Base-by-base conservation (phyloP, 2,113 vertebrate genomes). In the Bos javanicus region DNA sequence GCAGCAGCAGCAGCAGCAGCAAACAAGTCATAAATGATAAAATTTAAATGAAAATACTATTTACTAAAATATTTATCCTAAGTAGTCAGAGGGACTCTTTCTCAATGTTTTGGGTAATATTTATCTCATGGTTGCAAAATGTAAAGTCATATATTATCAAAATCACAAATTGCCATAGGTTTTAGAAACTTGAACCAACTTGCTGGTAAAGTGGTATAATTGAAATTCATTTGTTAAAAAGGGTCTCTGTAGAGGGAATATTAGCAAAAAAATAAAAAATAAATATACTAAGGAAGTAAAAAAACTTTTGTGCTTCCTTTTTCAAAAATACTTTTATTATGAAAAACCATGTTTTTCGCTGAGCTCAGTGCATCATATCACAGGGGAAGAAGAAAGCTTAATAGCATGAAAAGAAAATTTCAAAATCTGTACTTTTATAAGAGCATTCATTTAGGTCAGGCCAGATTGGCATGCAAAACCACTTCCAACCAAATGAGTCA, bases 371-470 rank as follows among this genome's bases (percentile, higher is more conserved):
- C 19, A 67, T 78, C 16, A 25, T 97, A 60, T 90, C 19, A 91
- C 3, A 84, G 62, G 15, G 39, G 43, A 62, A 11, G 33, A 39
- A 83, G 81, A 96, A 59, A 28, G 4, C 36, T 91, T 54, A 89
- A 76, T 52, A 86, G 21, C 33, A 54, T 10, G 7, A 87, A 83
- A 89, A 64, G 3, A 86, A 76, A 94, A 60, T 87, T 92, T 90
- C 54, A 96, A 74, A 86, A 76, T 92, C 56, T 90, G 33, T 76
- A 39, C 78, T 90, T 95, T 94, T 92, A 74, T 6, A 50, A 67
- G 26, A 80, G 4, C 43, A 67, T 52, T 5, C 7, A 90, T 78
- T 86, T 96, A 97, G 17, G 87, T 87, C 12, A 83, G 56, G 64
- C 4, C 43, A 94, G 43, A 59, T 39, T 39, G 39, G 11, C n/a